phyloP scores from a whole-genome alignment of 2,888 invertebrate genomes.

The Aproaerema taeniolella region DNA sequence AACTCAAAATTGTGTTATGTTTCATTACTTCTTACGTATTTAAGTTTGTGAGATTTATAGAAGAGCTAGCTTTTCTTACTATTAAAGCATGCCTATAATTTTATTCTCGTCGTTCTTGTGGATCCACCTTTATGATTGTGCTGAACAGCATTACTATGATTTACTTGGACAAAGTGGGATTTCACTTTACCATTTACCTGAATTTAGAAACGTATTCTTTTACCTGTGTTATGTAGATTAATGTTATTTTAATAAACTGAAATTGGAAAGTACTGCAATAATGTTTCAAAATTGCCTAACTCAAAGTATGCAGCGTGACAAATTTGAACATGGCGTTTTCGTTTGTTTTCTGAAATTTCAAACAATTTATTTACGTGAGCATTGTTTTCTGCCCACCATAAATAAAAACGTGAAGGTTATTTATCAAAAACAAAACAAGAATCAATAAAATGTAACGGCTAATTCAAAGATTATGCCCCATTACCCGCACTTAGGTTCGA shows the following conservation, averaged over 20 bases:
- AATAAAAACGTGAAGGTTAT: constrained; percentile 27
- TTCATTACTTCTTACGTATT: no score
- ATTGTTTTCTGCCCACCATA: no score
- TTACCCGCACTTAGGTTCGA: constrained; percentile 61
- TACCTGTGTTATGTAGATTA: background rate
- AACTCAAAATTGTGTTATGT: no score
- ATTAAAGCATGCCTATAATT: no score
- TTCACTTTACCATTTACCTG: constrained; percentile 13
- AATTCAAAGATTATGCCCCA: constrained; percentile 68
- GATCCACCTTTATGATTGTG: constrained; percentile 4
- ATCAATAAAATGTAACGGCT: constrained; percentile 63
- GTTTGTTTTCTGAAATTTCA: no score
- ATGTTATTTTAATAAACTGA: background rate
- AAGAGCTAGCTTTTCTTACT: no score
- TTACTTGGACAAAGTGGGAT: constrained; percentile 12
- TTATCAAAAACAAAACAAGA: constrained; percentile 47
- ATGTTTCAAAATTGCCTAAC: no score
- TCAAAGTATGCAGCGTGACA: no score
- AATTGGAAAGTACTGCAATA: background rate
- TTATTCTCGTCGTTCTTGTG: no score
- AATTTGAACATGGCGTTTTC: no score
- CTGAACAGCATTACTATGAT: constrained; percentile 7
- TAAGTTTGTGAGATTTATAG: no score
- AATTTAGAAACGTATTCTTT: background rate
- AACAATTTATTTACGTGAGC: no score